phyloP scores from a whole-genome alignment of 2,797 vertebrate genomes.

The Chrosomus eos region DNA sequence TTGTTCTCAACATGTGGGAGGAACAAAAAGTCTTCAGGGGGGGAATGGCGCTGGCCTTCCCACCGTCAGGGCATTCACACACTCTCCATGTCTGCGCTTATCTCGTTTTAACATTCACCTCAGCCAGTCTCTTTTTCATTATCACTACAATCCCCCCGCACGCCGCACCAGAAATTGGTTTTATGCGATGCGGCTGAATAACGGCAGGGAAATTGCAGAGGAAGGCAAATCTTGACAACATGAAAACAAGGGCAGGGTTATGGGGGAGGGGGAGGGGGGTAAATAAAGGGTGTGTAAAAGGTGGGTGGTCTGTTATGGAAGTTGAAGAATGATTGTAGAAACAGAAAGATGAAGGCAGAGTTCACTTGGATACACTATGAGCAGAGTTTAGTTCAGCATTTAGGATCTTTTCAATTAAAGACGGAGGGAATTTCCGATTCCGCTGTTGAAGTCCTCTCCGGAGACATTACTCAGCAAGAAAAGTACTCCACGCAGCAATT shows the following conservation, averaged over 20 bases:
- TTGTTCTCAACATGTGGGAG: constrained; percentile 42
- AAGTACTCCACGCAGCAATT: constrained; percentile 34
- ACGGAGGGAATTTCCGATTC: constrained; percentile 21
- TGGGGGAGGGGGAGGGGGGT: neutral
- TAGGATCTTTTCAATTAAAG: constrained; percentile 44
- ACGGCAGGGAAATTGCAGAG: constrained; percentile 57
- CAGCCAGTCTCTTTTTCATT: constrained; percentile 69
- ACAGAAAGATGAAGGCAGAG: constrained; percentile 26
- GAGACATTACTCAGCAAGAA: constrained; percentile 46
- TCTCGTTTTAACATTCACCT: constrained; percentile 72
- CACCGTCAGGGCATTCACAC: constrained; percentile 56
- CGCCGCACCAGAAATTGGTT: constrained; percentile 70
- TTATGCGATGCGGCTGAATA: constrained; percentile 67
- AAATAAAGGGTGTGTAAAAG: constrained; percentile 46
- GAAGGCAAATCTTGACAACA: constrained; percentile 55
- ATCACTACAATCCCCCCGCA: constrained; percentile 66
- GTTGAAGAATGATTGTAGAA: constrained; percentile 56
- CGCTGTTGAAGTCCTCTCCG: neutral
- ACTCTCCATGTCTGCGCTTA: constrained; percentile 58
- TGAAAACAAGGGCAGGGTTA: constrained; percentile 64
- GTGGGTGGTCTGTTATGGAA: constrained; percentile 46
- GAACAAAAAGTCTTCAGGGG: constrained; percentile 38
- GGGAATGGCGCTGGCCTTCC: constrained; percentile 38
- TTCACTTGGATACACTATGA: constrained; percentile 32
- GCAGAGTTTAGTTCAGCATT: neutral